Percentiles rank a stretch among this genome's conserved stretches.
Conservation (phyloP, 2,113 vertebrate species). For the Notechis scutatus region DNA sequence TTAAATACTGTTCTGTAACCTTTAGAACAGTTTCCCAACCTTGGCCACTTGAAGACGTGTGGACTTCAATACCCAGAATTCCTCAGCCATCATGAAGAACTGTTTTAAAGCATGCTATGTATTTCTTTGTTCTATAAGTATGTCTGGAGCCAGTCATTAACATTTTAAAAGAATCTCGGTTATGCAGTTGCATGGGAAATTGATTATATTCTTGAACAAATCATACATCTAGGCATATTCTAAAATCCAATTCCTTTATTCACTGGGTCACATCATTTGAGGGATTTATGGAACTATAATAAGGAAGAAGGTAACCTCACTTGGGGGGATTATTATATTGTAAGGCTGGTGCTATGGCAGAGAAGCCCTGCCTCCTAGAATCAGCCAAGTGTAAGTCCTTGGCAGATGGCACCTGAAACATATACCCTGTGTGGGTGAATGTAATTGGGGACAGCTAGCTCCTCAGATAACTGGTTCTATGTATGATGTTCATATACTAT, state of each 20-base stretch:
- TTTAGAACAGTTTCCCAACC: neutral
- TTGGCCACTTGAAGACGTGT: neutral
- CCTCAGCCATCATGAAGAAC: neutral
- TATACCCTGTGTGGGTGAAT: neutral
- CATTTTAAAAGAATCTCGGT: neutral
- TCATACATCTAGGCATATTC: neutral
- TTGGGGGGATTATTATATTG: neutral
- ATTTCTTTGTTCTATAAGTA: neutral
- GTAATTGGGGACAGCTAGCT: neutral
- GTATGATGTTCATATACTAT: neutral
- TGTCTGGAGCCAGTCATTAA: neutral
- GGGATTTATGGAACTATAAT: neutral
- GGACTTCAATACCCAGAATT: neutral
- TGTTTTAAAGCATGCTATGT: neutral
- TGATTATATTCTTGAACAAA: neutral
- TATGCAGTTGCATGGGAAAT: neutral
- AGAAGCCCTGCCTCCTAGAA: neutral
- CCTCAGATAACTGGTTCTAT: neutral
- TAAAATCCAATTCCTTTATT: neutral
- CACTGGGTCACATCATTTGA: neutral
- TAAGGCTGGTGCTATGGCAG: neutral
- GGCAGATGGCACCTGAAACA: neutral
- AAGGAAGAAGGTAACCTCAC: neutral
- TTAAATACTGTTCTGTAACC: neutral
- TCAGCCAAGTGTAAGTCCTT: neutral